Conservation (phyloP, 1,140 invertebrate species). For the Triops cancriformis region DNA sequence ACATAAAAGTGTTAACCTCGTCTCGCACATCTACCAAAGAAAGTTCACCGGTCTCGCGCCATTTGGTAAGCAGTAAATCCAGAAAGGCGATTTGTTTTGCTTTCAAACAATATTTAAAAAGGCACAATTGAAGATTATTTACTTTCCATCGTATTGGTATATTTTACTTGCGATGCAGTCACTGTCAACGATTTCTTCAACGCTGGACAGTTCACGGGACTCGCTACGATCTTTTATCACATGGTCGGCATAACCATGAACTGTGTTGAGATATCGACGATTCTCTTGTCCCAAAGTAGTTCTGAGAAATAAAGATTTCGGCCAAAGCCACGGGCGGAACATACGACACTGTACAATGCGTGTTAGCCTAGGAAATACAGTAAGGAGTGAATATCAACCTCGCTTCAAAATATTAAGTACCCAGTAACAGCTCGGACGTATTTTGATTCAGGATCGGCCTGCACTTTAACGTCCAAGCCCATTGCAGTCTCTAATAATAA, state of each 20-base stretch:
- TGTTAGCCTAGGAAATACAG: neutral
- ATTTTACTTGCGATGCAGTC: constrained; percentile 28
- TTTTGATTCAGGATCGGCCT: constrained; percentile 54
- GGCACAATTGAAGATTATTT: too few species aligned
- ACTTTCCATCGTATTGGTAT: too few species aligned
- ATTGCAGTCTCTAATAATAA: constrained; percentile 62
- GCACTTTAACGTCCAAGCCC: constrained; percentile 61
- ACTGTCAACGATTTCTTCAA: neutral
- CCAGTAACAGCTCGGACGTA: constrained; percentile 61
- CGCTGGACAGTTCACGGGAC: neutral
- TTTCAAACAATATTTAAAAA: neutral
- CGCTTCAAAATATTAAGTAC: neutral
- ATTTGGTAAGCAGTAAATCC: constrained; percentile 46
- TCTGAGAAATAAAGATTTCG: neutral
- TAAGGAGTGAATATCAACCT: too few species aligned
- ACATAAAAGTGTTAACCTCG: constrained; percentile 46
- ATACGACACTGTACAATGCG: neutral
- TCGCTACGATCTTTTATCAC: constrained; percentile 20
- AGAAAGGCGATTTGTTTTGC: constrained; percentile 46
- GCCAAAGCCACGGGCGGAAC: neutral
- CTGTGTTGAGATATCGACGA: neutral
- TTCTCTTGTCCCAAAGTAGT: neutral
- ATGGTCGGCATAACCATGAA: neutral
- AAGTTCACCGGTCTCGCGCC: constrained; percentile 37
- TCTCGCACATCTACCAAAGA: constrained; percentile 45